Evolutionary conservation across 2,113 vertebrate genomes (phyloP).

Genomic region (Corydoras maculifer): DNA sequence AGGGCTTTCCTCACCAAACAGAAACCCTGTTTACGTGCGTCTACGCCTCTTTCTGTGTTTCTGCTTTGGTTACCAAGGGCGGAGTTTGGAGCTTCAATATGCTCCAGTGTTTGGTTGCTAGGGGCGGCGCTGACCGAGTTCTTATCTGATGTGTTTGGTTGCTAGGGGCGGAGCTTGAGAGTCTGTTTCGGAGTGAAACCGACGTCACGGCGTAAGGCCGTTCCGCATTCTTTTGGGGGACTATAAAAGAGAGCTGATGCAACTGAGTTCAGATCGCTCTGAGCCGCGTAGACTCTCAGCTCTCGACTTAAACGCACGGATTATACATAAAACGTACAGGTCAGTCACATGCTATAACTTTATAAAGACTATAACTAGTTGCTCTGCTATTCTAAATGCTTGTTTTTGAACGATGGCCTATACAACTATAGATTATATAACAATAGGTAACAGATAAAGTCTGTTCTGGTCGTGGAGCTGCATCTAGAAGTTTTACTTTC

Average conservation of each 20-base stretch:
- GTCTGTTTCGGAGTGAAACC: constrained; percentile 50
- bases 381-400: too few relatives aligned
- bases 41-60: background rate
- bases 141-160: constrained; percentile 57
- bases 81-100: background rate
- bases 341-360: background rate
- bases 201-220: constrained; percentile 71
- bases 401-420: too few relatives aligned
- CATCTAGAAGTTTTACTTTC: too few relatives aligned
- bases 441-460: too few relatives aligned
- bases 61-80: constrained; percentile 14
- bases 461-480: too few relatives aligned
- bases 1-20: constrained; percentile 20
- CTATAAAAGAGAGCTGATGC: constrained; percentile 88
- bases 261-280: constrained; percentile 52
- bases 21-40: constrained; percentile 5
- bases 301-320: background rate
- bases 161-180: constrained; percentile 63
- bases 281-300: background rate
- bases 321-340: background rate
- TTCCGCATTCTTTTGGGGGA: constrained; percentile 87
- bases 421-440: too few relatives aligned
- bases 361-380: background rate
- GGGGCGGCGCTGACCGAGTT: background rate
- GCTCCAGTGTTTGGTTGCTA: constrained; percentile 1